A percentile compares a stretch with the other conserved stretches of the same genome.
Conservation (phyloP, 1,140 invertebrate species). For the Leptestheria dahalacensis region DNA sequence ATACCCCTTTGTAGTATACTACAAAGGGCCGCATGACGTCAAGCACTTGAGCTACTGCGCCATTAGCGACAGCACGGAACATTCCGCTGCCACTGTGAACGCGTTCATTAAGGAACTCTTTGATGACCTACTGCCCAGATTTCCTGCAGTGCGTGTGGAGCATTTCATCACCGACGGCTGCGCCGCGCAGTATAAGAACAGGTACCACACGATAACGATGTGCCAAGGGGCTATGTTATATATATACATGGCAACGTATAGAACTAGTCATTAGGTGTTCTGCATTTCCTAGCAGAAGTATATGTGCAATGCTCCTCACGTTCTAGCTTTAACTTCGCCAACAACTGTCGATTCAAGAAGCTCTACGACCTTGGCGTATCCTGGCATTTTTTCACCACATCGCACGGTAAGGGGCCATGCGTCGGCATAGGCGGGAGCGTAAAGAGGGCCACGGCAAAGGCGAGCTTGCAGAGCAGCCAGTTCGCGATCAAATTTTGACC, state of each 20-base stretch:
- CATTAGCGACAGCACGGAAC: background rate
- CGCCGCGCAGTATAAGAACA: background rate
- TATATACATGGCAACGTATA: too few species aligned
- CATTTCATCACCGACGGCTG: background rate
- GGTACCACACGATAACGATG: too few species aligned
- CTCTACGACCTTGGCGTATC: background rate
- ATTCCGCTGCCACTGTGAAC: background rate
- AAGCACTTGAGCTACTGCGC: background rate
- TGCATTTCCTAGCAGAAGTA: background rate
- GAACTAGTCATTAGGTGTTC: background rate
- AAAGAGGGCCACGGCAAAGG: slow-evolving; percentile 20
- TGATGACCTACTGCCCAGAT: background rate
- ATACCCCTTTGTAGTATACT: slow-evolving; percentile 20
- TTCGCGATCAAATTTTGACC: background rate
- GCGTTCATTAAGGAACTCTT: background rate
- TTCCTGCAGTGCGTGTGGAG: background rate
- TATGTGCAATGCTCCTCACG: background rate
- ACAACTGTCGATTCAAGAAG: background rate
- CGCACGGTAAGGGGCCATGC: slow-evolving; percentile 28
- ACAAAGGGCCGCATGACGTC: slow-evolving; percentile 7
- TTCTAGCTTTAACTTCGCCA: background rate
- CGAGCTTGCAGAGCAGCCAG: slow-evolving; percentile 14
- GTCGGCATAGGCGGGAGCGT: slow-evolving; percentile 25
- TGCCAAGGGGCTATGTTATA: too few species aligned
- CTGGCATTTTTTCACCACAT: slow-evolving; percentile 25